phyloP scores from a whole-genome alignment of 2,113 vertebrate species.

The Datnioides undecimradiatus region DNA sequence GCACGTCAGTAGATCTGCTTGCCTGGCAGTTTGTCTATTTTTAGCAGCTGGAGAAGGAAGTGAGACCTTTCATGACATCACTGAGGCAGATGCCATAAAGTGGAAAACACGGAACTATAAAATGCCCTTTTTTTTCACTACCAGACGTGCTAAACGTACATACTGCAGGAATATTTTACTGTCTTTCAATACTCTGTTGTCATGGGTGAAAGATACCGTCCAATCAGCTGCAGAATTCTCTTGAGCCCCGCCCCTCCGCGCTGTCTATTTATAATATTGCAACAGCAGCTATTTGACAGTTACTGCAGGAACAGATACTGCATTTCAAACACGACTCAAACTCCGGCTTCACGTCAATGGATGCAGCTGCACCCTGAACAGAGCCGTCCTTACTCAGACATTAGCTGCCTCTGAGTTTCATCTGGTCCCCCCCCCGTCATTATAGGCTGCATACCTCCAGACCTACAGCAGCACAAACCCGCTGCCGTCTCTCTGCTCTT shows the following conservation, averaged over 20 bases:
- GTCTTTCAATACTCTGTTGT: background rate
- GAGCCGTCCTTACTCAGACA: background rate
- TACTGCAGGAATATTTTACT: background rate
- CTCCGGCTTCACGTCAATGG: constrained; percentile 2
- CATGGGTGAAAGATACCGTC: background rate
- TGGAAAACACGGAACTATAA: background rate
- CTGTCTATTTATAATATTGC: constrained; percentile 73
- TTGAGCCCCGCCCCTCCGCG: constrained; percentile 55
- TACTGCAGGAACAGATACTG: constrained; percentile 2
- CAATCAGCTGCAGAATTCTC: constrained; percentile 56
- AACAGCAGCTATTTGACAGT: constrained; percentile 39
- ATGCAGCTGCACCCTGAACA: background rate
- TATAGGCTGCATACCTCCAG: background rate
- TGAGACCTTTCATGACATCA: background rate
- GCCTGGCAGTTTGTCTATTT: constrained; percentile 15
- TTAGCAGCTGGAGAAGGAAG: constrained; percentile 12
- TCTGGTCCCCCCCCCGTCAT: background rate
- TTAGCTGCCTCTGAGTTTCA: background rate
- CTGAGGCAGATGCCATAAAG: too few relatives aligned
- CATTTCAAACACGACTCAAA: accelerated
- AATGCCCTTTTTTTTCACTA: too few relatives aligned
- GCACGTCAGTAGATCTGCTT: constrained; percentile 8
- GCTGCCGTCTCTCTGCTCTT: background rate
- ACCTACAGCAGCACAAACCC: background rate
- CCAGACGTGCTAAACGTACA: background rate